phyloP scores from a whole-genome alignment of 1,140 invertebrate species.

The Paralvinella palmiformis region DNA sequence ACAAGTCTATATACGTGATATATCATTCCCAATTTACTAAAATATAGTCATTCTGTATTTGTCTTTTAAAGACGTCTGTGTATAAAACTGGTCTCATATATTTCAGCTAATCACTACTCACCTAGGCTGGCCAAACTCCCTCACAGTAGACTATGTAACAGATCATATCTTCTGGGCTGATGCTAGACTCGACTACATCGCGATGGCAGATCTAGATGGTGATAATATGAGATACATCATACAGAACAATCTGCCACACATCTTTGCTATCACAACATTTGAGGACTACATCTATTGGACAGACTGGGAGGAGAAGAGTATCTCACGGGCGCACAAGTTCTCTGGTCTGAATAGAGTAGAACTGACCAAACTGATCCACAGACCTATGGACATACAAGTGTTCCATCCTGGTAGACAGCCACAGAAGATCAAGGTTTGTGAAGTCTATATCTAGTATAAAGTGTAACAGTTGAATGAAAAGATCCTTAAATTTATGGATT shows the following conservation, averaged over 20 bases:
- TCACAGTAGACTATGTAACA: constrained; percentile 90
- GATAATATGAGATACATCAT: constrained; percentile 33
- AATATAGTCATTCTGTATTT: too few relatives aligned
- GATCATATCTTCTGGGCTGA: constrained; percentile 98
- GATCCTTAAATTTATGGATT: too few relatives aligned
- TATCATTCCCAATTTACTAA: too few relatives aligned
- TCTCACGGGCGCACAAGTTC: constrained; percentile 92
- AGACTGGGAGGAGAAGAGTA: constrained; percentile 77
- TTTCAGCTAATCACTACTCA: too few relatives aligned
- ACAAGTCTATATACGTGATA: too few relatives aligned
- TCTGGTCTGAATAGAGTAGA: constrained; percentile 85
- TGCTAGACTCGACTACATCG: constrained; percentile 86
- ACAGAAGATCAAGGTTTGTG: constrained; percentile 6
- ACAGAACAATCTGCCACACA: constrained; percentile 64
- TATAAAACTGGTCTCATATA: too few relatives aligned
- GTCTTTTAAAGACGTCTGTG: too few relatives aligned
- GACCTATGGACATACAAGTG: constrained; percentile 77
- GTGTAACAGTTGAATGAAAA: too few relatives aligned
- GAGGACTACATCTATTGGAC: constrained; percentile 95
- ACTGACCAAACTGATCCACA: constrained; percentile 83
- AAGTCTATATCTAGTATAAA: too few relatives aligned
- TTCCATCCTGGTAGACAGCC: constrained; percentile 62
- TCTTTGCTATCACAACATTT: constrained; percentile 89
- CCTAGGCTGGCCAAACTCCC: constrained; percentile 85
- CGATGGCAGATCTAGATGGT: constrained; percentile 57